Conservation (phyloP, 1,140 invertebrate species). For the Mylabris phalerata region DNA sequence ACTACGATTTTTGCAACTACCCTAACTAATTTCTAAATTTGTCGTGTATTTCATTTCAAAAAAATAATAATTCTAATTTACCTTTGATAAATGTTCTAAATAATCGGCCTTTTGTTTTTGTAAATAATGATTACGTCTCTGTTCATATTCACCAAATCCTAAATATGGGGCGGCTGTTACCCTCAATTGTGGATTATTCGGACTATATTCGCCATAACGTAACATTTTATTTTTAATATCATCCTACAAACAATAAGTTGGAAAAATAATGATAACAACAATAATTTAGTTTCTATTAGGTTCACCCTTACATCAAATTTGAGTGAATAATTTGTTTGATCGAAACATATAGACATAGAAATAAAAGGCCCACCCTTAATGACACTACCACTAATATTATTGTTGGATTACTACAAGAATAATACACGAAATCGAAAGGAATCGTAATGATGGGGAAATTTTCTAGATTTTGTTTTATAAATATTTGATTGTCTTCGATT, state of each 20-base stretch:
- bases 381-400: too few species aligned
- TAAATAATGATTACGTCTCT: slow-evolving; percentile 44
- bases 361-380: too few species aligned
- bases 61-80: slow-evolving; percentile 20
- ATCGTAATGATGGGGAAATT: too few species aligned
- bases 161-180: slow-evolving; percentile 46
- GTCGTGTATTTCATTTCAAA: background rate
- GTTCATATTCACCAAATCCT: slow-evolving; percentile 50
- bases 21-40: background rate
- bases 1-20: background rate
- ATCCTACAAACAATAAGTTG: slow-evolving; percentile 20
- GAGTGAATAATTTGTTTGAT: too few species aligned
- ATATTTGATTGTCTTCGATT: too few species aligned
- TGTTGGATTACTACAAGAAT: too few species aligned
- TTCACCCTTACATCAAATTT: too few species aligned
- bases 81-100: slow-evolving; percentile 48
- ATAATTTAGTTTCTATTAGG: background rate
- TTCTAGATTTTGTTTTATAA: too few species aligned
- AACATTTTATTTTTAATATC: slow-evolving; percentile 42
- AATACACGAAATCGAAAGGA: too few species aligned
- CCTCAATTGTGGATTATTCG: slow-evolving; percentile 48
- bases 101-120: slow-evolving; percentile 47
- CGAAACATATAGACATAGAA: too few species aligned
- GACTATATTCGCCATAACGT: slow-evolving; percentile 51
- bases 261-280: background rate